Percentiles rank a stretch among this genome's conserved stretches.
Evolutionary conservation across 2,888 invertebrate genomes (phyloP).

Genomic region (Thumatha senex): DNA sequence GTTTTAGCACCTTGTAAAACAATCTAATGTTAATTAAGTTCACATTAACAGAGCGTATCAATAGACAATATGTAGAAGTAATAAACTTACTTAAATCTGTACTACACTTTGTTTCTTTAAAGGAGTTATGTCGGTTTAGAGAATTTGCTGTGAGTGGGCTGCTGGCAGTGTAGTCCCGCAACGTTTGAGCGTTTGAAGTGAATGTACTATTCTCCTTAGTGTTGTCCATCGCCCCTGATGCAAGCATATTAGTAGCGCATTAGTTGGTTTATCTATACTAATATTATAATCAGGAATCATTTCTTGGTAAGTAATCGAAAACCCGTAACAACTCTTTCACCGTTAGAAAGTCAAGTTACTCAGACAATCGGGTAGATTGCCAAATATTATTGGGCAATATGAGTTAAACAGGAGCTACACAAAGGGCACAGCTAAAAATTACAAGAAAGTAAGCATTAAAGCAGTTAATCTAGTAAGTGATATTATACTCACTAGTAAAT

Average conservation of each 20-base stretch:
- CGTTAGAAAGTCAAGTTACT: too few relatives aligned
- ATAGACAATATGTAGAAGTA: background rate
- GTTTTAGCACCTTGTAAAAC: too few relatives aligned
- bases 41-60: background rate
- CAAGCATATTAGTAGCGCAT: slow-evolving; percentile 37
- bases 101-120: slow-evolving; percentile 72
- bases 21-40: background rate
- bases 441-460: too few relatives aligned
- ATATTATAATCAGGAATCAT: background rate
- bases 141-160: slow-evolving; percentile 52
- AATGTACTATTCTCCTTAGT: slow-evolving; percentile 63
- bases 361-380: too few relatives aligned
- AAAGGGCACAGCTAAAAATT: too few relatives aligned
- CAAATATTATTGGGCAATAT: too few relatives aligned
- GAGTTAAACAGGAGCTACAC: too few relatives aligned
- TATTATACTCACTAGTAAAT: slow-evolving; percentile 51
- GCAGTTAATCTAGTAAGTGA: background rate
- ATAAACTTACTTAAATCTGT: slow-evolving; percentile 67
- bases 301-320: background rate
- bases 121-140: slow-evolving; percentile 77
- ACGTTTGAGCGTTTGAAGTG: slow-evolving; percentile 41
- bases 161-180: slow-evolving; percentile 62
- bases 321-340: too few relatives aligned
- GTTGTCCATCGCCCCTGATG: slow-evolving; percentile 62
- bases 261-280: background rate